Evolutionary conservation across 2,113 vertebrate genomes (phyloP).

Genomic region (Pagrus major): DNA sequence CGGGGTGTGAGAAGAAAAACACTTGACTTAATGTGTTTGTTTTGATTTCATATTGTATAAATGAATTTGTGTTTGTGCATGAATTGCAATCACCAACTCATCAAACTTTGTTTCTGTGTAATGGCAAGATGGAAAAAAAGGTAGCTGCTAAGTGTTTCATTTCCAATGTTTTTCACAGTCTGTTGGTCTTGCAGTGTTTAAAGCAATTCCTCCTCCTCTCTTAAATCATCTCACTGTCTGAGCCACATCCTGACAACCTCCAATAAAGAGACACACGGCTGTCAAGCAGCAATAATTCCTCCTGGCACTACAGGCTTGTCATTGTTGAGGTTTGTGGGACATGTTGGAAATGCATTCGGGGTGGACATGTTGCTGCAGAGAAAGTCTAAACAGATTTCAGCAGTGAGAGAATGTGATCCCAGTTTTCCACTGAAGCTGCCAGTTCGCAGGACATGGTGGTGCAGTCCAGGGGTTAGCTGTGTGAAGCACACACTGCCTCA

Average conservation of each 20-base stretch:
- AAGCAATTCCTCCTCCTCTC: slow-evolving; percentile 3
- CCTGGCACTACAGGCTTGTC: neutral
- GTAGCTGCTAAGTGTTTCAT: neutral
- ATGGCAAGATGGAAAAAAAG: neutral
- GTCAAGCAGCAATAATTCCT: slow-evolving; percentile 15
- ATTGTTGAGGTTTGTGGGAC: slow-evolving; percentile 11
- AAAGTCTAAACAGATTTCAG: slow-evolving; percentile 13
- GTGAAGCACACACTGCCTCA: slow-evolving; percentile 57
- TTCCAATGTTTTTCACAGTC: slow-evolving; percentile 31
- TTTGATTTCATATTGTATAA: neutral
- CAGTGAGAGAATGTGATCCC: slow-evolving; percentile 24
- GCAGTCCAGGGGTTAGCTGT: slow-evolving; percentile 47
- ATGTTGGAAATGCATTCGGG: neutral
- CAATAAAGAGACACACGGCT: slow-evolving; percentile 11
- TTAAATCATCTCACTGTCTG: slow-evolving; percentile 32
- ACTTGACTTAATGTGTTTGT: neutral
- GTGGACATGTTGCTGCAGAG: slow-evolving; percentile 7
- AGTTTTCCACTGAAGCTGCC: slow-evolving; percentile 50
- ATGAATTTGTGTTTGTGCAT: neutral
- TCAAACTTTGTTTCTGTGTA: slow-evolving; percentile 4
- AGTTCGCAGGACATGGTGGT: slow-evolving; percentile 28
- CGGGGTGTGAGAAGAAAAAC: neutral
- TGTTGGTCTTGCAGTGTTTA: slow-evolving; percentile 3
- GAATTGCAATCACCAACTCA: neutral
- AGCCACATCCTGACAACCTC: slow-evolving; percentile 29